Percentiles rank a stretch among this genome's conserved stretches.
Evolutionary conservation across 2,888 invertebrate genomes (phyloP).

Genomic region (Athrips mouffetella): DNA sequence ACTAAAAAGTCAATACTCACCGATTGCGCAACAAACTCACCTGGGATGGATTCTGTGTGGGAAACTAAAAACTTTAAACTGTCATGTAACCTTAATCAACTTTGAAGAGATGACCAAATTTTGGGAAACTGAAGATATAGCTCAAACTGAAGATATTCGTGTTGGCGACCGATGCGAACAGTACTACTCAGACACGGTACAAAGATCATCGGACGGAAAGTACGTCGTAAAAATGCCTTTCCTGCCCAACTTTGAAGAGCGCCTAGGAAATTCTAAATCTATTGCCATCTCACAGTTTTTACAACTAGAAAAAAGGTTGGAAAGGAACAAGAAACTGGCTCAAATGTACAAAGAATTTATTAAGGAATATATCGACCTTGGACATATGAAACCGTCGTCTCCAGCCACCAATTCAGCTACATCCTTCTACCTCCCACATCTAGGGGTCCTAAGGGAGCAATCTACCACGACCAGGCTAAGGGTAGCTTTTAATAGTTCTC

Average conservation of each 20-base stretch:
- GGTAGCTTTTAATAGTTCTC: constrained; percentile 23
- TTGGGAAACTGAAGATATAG: constrained; percentile 20
- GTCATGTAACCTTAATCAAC: constrained; percentile 16
- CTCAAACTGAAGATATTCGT: not conserved
- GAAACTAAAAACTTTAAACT: constrained; percentile 12
- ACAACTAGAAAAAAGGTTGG: constrained; percentile 3
- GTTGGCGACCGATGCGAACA: constrained; percentile 19
- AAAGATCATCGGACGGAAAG: constrained; percentile 12
- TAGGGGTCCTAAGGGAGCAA: constrained; percentile 18
- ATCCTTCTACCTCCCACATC: constrained; percentile 20
- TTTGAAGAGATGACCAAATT: constrained; percentile 14
- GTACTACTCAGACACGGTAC: constrained; percentile 17
- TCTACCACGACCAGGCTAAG: constrained; percentile 23
- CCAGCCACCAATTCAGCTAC: not conserved
- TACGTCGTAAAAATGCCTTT: constrained; percentile 24
- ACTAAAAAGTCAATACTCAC: constrained; percentile 10
- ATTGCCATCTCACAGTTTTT: constrained; percentile 9
- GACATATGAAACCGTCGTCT: constrained; percentile 14
- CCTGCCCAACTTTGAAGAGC: not conserved
- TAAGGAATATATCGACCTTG: not conserved
- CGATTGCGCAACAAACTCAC: constrained; percentile 20
- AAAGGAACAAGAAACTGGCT: not conserved
- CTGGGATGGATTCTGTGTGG: constrained; percentile 19
- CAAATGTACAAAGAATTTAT: constrained; percentile 13
- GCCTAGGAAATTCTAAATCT: not conserved